Conservation (phyloP, 2,113 vertebrate species). For the Caranx ignobilis region DNA sequence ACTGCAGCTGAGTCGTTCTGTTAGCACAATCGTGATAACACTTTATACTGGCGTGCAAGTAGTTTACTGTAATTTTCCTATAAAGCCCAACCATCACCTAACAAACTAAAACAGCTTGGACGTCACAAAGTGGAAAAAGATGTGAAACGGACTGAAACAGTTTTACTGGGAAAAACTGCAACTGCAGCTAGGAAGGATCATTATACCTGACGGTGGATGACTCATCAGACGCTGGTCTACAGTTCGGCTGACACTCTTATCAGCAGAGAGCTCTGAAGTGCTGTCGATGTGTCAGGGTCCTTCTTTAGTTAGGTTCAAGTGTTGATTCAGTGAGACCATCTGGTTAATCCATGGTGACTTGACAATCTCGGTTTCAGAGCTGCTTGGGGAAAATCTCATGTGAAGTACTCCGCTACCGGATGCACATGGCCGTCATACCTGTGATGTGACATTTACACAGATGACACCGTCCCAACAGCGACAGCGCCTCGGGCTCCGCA, state of each 20-base stretch:
- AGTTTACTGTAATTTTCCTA: neutral
- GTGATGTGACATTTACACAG: neutral
- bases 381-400: neutral
- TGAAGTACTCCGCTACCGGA: neutral
- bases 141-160: too few species aligned
- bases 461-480: neutral
- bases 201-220: too few species aligned
- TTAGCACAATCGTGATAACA: neutral
- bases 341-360: neutral
- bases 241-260: too few species aligned
- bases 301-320: too few species aligned
- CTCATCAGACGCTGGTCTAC: too few species aligned
- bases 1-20: conserved; percentile 4
- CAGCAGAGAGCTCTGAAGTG: too few species aligned
- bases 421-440: neutral
- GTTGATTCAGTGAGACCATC: neutral
- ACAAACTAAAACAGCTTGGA: neutral
- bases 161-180: too few species aligned
- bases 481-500: neutral
- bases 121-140: too few species aligned
- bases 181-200: too few species aligned
- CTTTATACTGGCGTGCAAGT: neutral
- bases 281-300: too few species aligned
- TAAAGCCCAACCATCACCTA: neutral
- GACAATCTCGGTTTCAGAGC: neutral